Evolutionary conservation across 2,888 invertebrate genomes (phyloP).

Genomic region (Acanthosepion esculentum): DNA sequence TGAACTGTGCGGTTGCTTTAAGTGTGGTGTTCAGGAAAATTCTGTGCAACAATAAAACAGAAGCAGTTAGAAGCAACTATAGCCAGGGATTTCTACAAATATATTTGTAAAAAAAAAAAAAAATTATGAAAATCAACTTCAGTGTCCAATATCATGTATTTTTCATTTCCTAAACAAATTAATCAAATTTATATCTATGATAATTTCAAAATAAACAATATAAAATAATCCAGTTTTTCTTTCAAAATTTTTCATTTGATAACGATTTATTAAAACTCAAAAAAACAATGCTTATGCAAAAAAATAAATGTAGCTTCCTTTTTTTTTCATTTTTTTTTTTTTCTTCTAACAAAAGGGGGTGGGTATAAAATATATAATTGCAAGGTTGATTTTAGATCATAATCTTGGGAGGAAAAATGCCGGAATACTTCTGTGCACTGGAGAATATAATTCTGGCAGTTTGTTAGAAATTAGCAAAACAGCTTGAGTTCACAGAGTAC

Average conservation of each 20-base stretch:
- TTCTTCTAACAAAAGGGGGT: not conserved
- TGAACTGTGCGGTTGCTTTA: not conserved
- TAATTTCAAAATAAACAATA: not conserved
- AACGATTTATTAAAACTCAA: not conserved
- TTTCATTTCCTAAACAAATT: not conserved
- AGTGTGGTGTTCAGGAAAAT: not conserved
- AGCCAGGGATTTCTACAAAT: not conserved
- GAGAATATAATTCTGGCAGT: not conserved
- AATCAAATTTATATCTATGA: not conserved
- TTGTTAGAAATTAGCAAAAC: not conserved
- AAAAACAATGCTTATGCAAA: not conserved
- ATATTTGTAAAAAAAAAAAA: not conserved
- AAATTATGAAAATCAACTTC: not conserved
- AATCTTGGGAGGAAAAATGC: not conserved
- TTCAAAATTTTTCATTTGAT: not conserved
- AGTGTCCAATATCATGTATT: not conserved
- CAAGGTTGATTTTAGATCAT: not conserved
- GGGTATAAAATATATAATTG: not conserved
- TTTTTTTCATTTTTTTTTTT: not conserved
- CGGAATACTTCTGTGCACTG: not conserved
- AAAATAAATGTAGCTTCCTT: not conserved
- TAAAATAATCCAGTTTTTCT: not conserved
- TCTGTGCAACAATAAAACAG: not conserved
- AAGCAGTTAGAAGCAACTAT: not conserved
- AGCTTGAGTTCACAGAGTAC: not conserved